Conservation (phyloP, 2,797 vertebrate genomes). For the Neostethus bicornis region DNA sequence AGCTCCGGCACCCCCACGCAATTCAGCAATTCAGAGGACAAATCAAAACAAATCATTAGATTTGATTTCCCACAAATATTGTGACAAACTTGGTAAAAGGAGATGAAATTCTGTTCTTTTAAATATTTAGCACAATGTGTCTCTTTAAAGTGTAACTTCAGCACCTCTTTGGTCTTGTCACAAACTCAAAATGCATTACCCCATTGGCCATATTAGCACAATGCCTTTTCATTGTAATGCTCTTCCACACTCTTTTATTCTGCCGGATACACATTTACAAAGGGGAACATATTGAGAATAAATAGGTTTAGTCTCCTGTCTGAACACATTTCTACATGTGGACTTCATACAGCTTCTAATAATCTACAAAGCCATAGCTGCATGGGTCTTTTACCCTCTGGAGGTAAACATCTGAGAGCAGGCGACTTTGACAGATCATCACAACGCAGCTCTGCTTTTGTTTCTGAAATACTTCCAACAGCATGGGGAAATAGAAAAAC, state of each 20-base stretch:
- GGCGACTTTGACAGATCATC: not conserved
- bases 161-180: not conserved
- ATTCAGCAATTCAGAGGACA: too few species aligned
- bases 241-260: not conserved
- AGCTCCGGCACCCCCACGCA: too few species aligned
- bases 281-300: not conserved
- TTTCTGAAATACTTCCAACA: not conserved
- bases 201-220: not conserved
- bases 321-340: not conserved
- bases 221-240: not conserved
- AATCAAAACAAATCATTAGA: too few species aligned
- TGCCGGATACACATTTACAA: not conserved
- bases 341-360: not conserved
- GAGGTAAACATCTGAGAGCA: not conserved
- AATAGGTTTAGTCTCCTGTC: not conserved
- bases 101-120: too few species aligned
- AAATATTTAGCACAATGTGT: too few species aligned
- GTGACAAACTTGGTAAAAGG: too few species aligned
- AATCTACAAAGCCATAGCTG: not conserved
- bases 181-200: not conserved
- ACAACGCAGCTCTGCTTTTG: not conserved
- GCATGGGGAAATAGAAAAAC: not conserved
- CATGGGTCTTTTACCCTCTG: not conserved
- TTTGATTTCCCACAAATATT: too few species aligned
- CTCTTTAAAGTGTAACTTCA: not conserved